phyloP scores from a whole-genome alignment of 2,113 vertebrate species.

The Rallus limicola region DNA sequence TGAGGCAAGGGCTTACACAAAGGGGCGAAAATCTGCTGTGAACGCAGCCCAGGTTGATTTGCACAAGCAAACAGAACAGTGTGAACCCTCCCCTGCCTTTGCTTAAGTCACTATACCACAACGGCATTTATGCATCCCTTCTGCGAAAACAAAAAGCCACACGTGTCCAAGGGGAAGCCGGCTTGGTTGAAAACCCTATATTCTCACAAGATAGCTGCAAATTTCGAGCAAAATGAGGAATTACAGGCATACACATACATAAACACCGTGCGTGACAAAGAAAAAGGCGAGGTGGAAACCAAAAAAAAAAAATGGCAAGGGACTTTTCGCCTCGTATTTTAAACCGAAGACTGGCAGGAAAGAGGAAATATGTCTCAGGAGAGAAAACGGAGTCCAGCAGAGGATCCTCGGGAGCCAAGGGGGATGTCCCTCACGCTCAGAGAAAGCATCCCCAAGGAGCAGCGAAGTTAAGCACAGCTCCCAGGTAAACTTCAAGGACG shows the following conservation, averaged over 20 bases:
- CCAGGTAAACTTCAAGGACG: conserved; percentile 32
- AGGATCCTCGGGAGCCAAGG: neutral
- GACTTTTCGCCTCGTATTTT: neutral
- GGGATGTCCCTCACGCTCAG: too few relatives aligned
- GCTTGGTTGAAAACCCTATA: neutral
- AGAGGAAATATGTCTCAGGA: neutral
- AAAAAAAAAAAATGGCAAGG: neutral
- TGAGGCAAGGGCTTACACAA: neutral
- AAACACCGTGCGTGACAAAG: neutral
- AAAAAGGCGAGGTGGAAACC: neutral
- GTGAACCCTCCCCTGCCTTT: neutral
- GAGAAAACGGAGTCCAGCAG: too few relatives aligned
- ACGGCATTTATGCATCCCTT: neutral
- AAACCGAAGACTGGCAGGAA: neutral
- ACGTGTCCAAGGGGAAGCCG: neutral
- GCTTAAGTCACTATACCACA: neutral
- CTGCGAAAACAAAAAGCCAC: neutral
- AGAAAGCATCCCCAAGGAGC: neutral
- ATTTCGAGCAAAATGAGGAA: neutral
- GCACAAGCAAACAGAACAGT: neutral
- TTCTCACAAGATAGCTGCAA: neutral
- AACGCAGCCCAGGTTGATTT: neutral
- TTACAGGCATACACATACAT: neutral
- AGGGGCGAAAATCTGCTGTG: neutral
- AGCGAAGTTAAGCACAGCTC: neutral